Conservation (phyloP, 2,888 invertebrate genomes). For the Caenorhabditis sp. region DNA sequence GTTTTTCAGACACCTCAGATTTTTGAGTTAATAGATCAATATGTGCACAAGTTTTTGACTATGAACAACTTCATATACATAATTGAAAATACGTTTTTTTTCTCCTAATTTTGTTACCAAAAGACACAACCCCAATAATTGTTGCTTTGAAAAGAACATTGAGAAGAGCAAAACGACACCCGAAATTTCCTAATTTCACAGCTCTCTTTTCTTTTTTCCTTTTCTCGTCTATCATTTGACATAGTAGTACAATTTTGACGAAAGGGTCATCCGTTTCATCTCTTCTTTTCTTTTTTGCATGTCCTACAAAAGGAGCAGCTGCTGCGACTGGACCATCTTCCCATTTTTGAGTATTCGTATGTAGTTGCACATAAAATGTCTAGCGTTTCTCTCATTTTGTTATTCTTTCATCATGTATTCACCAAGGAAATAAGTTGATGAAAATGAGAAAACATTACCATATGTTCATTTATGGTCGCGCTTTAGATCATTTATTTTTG, state of each 20-base stretch:
- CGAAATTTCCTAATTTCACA: background rate
- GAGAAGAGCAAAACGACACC: background rate
- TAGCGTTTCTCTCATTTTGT: constrained; percentile 1
- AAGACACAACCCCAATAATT: background rate
- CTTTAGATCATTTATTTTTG: background rate
- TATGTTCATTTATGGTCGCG: background rate
- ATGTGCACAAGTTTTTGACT: too few relatives aligned
- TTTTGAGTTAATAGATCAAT: too few relatives aligned
- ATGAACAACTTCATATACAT: too few relatives aligned
- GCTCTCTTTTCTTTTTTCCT: constrained; percentile 9
- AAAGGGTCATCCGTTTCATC: constrained; percentile 17
- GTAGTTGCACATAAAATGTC: background rate
- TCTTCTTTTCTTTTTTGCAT: constrained; percentile 10
- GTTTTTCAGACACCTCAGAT: too few relatives aligned
- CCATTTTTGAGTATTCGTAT: background rate
- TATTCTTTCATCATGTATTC: constrained; percentile 2
- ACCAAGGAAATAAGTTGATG: background rate
- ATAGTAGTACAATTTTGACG: constrained; percentile 2
- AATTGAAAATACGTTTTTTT: too few relatives aligned
- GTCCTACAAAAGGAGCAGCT: constrained; percentile 1
- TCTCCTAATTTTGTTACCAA: too few relatives aligned
- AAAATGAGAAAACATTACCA: background rate
- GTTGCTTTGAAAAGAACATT: background rate
- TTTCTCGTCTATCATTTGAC: constrained; percentile 31
- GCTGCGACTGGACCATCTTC: background rate